Conservation (phyloP, 2,888 invertebrate genomes). For the Tillus elongatus region DNA sequence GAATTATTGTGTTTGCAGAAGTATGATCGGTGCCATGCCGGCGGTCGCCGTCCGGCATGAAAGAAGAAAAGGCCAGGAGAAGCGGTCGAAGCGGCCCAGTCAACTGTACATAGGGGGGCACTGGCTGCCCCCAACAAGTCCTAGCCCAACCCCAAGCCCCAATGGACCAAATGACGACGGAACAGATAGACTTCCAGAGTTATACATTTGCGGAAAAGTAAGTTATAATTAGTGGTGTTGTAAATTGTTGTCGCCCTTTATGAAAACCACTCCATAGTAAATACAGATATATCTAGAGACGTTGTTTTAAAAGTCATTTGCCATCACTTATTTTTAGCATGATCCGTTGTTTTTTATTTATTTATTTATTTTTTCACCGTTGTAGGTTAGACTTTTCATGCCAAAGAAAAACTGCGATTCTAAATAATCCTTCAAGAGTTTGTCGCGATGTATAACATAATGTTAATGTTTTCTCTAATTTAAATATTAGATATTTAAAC, state of each 20-base stretch:
- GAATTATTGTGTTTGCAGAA: no score
- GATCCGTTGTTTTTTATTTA: no score
- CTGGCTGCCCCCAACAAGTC: slow-evolving; percentile 51
- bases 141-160: slow-evolving; percentile 57
- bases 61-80: slow-evolving; percentile 60
- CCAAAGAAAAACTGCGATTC: no score
- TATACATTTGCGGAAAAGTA: slow-evolving; percentile 67
- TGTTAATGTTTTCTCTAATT: no score
- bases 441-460: no score
- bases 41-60: slow-evolving; percentile 79
- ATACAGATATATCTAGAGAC: not conserved
- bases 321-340: no score
- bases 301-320: no score
- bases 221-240: slow-evolving; percentile 21
- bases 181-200: slow-evolving; percentile 51
- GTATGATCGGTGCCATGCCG: slow-evolving; percentile 85
- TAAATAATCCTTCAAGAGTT: no score
- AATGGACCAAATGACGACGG: slow-evolving; percentile 45
- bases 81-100: slow-evolving; percentile 52
- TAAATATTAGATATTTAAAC: no score
- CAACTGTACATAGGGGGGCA: slow-evolving; percentile 60
- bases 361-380: no score
- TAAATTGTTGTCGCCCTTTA: not conserved
- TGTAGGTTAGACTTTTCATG: no score
- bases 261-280: not conserved